Evolutionary conservation across 92 coral and sea anemone genomes (phyloP).

Genomic region (Palythoa caribaeorum): DNA sequence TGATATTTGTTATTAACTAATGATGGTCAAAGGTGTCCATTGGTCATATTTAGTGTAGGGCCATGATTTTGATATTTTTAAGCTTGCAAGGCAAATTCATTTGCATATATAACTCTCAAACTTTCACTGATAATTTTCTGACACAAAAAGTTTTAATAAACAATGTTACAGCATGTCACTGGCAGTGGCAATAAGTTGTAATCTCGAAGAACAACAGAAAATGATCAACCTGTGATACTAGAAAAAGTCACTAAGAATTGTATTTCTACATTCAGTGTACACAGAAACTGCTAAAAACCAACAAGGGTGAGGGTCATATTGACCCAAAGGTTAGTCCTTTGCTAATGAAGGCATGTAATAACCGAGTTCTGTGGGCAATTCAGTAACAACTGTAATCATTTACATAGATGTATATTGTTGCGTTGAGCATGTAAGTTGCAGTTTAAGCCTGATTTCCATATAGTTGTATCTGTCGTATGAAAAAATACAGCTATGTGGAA

Average conservation of each 20-base stretch:
- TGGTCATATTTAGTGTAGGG: background rate
- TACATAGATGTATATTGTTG: slow-evolving; percentile 8
- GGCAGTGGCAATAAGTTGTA: background rate
- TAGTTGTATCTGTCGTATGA: background rate
- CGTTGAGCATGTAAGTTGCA: background rate
- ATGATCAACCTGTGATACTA: background rate
- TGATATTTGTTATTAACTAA: background rate
- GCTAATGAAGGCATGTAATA: background rate
- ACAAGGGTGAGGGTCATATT: background rate
- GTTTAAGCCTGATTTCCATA: slow-evolving; percentile 11
- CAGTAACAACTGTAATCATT: background rate
- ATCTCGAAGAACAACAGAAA: background rate
- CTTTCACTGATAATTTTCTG: slow-evolving; percentile 9
- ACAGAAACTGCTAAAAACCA: slow-evolving; percentile 4
- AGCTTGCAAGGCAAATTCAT: slow-evolving; percentile 13
- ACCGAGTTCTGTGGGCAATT: background rate
- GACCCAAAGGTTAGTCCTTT: slow-evolving; percentile 6
- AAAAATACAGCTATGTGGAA: background rate
- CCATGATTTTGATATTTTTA: slow-evolving; percentile 1
- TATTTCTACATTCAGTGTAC: background rate
- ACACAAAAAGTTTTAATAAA: background rate
- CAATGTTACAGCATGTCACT: slow-evolving; percentile 9
- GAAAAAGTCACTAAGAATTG: slow-evolving; percentile 3
- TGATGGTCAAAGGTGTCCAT: slow-evolving; percentile 6
- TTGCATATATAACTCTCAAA: background rate